Evolutionary conservation across 2,888 invertebrate species (phyloP), one percentile per base, ranked within the genome.

Genomic region (Formica aserva): DNA sequence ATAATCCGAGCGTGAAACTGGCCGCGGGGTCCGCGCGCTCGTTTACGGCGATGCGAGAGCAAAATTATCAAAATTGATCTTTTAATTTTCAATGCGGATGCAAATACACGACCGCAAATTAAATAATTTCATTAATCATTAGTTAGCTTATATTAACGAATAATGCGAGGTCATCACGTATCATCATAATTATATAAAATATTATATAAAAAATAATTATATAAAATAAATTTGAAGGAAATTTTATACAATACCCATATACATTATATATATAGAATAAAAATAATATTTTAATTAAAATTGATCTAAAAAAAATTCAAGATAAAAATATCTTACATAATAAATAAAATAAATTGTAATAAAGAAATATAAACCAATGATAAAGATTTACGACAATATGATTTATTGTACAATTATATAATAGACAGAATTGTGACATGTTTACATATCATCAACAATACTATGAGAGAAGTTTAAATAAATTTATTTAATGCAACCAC

Each of bases 41-140:
- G 18, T 26, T 60, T 60, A 35, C 26, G 15, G 6, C 45, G 60
- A 38, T 41, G 9, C 15, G 18, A 55, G 29, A 57, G 38, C n/a
- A 60, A 72, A 72, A 78, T 78, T 78, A 78, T 62, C 26, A 72
- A 60, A 60, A 72, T 78, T 60, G 69, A 78, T 78, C 45, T 78
- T 72, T 78, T 78, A 78, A 72, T 72, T 48, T 38, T 22, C 22
- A 26, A 60, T 15, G n/a, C 9, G 1, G 55, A 55, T 38, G 32
- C 74, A 60, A 72, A 78, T 72, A 22, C 22, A 18, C 8, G 13
- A 45, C 45, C 45, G 60, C 72, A 72, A 60, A 71, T 22, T 38
- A 72, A 26, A 72, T 72, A 45, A 60, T 41, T 26, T n/a, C 38
- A 5, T 48, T 1, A 18, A 60, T 18, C 26, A 41, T 38, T 38